These are phyloP conservation scores for Eurystomus glaucurus DNA, from an alignment of 2,797 vertebrate genomes.

Conservation along the genomic window DNA sequence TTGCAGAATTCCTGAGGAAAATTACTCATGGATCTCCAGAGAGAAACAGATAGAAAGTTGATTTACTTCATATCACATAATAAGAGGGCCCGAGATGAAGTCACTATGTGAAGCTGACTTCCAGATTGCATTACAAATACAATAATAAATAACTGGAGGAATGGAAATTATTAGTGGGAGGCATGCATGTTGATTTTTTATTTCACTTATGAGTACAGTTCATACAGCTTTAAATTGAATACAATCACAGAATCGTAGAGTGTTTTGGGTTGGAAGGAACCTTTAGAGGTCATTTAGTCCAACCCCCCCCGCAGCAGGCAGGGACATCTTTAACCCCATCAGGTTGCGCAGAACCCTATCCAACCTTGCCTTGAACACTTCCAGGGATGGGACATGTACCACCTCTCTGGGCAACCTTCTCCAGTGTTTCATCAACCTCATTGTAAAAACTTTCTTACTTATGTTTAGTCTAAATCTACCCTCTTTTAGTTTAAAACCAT, in stretches of 20 bases:
- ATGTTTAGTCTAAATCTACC: not conserved
- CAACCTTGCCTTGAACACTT: not conserved
- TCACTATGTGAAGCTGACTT: conserved; percentile 36
- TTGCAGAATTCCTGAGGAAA: conserved; percentile 31
- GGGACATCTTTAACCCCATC: not conserved
- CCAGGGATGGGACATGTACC: not conserved
- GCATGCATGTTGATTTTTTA: not conserved
- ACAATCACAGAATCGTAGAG: not conserved
- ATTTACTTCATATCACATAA: conserved; percentile 38
- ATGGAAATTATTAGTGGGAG: conserved; percentile 39
- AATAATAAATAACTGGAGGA: conserved; percentile 47
- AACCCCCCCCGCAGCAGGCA: not conserved
- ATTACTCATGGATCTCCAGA: conserved; percentile 36
- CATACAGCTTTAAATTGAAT: not conserved
- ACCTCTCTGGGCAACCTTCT: not conserved
- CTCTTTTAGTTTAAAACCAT: not conserved
- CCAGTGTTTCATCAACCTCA: not conserved
- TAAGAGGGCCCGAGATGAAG: conserved; percentile 41
- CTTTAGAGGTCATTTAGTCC: not conserved
- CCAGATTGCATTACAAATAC: conserved; percentile 35
- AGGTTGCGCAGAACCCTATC: not conserved
- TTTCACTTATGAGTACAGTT: conserved; percentile 6
- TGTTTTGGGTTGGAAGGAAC: not conserved
- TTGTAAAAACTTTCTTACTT: not conserved
- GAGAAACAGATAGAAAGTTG: conserved; percentile 48